phyloP scores from a whole-genome alignment of 2,888 invertebrate species.

The Rosalia funebris region DNA sequence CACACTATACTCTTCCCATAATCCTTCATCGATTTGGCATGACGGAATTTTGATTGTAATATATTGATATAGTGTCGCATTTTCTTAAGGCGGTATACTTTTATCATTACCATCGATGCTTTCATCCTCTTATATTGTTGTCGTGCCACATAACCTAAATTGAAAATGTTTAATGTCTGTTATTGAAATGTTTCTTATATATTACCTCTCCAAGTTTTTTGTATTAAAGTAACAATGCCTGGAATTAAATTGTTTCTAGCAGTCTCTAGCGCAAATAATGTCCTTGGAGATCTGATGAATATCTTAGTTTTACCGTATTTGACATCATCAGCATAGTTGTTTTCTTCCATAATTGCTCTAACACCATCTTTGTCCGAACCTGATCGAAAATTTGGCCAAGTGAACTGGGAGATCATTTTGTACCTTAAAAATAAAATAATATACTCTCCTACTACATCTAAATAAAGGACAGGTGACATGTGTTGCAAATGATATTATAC shows the following conservation, averaged over 20 bases:
- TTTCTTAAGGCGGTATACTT: constrained; percentile 83
- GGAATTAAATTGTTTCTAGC: constrained; percentile 89
- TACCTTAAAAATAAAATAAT: constrained; percentile 70
- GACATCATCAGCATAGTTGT: constrained; percentile 82
- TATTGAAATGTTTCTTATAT: too few species aligned
- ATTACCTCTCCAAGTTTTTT: constrained; percentile 92
- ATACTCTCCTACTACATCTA: background rate
- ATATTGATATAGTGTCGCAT: constrained; percentile 76
- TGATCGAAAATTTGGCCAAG: constrained; percentile 95
- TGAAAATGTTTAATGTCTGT: too few species aligned
- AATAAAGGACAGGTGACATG: too few species aligned
- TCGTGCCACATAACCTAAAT: constrained; percentile 68
- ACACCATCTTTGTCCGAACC: constrained; percentile 85
- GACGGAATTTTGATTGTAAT: constrained; percentile 72
- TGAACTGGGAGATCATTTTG: constrained; percentile 95
- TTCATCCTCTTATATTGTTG: constrained; percentile 84
- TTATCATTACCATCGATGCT: constrained; percentile 85
- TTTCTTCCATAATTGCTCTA: constrained; percentile 83
- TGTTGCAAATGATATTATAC: too few species aligned
- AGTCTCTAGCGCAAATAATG: constrained; percentile 89
- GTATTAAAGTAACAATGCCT: constrained; percentile 89
- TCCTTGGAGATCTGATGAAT: constrained; percentile 92
- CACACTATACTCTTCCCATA: constrained; percentile 83
- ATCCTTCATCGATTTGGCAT: constrained; percentile 74
- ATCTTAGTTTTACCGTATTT: constrained; percentile 96